Percentiles rank a stretch among this genome's conserved stretches.
Evolutionary conservation across 2,797 vertebrate species (phyloP).

Genomic region (Rhinoraja longicauda): DNA sequence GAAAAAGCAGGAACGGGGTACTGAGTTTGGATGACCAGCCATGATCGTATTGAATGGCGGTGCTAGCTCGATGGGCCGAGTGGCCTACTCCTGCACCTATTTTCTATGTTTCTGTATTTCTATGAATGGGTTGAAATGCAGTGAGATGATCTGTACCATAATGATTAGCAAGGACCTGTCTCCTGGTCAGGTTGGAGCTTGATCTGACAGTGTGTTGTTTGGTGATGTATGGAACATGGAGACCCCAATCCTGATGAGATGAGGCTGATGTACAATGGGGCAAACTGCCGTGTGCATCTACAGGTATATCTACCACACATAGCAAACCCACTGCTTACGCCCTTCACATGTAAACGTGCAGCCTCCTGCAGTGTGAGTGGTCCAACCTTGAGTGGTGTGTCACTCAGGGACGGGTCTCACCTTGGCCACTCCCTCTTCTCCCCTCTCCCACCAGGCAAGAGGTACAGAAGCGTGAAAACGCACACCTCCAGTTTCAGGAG

Average conservation of each 20-base stretch:
- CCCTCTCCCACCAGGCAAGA: too few relatives aligned
- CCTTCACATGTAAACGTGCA: neutral
- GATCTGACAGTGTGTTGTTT: neutral
- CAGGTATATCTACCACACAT: neutral
- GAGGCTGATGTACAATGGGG: neutral
- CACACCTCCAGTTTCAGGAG: too few relatives aligned
- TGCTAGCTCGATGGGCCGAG: too few relatives aligned
- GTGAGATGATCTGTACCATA: neutral
- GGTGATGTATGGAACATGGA: neutral
- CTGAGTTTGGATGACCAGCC: too few relatives aligned
- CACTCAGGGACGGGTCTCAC: too few relatives aligned
- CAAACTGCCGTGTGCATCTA: neutral
- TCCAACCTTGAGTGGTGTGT: neutral
- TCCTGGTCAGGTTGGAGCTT: neutral
- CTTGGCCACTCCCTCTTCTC: too few relatives aligned
- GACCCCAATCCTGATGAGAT: neutral
- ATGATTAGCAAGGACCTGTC: neutral
- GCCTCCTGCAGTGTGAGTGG: neutral
- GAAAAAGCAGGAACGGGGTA: too few relatives aligned
- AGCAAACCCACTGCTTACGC: neutral
- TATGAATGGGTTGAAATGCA: neutral
- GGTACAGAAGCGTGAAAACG: too few relatives aligned
- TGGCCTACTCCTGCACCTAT: neutral
- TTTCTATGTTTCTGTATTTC: neutral
- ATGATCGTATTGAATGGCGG: too few relatives aligned